These are phyloP conservation scores for Caretta caretta DNA, from an alignment of 2,113 vertebrate species.

Conservation along the genomic window DNA sequence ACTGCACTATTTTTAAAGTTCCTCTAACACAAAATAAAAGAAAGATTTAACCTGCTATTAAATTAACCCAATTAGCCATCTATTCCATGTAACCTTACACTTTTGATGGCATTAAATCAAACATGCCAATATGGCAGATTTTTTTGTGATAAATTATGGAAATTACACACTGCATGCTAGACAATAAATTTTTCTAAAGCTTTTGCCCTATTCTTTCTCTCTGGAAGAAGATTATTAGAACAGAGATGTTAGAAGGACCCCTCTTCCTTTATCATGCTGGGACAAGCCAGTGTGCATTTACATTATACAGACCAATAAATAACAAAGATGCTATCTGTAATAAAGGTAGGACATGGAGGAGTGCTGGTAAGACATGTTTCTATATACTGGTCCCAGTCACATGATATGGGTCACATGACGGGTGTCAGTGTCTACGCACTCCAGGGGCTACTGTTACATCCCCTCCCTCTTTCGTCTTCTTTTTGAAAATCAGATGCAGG, in stretches of 20 bases:
- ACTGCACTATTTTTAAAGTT: conserved; percentile 77
- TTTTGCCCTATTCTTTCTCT: conserved; percentile 56
- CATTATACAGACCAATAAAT: background rate
- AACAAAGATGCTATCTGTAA: background rate
- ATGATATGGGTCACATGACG: background rate
- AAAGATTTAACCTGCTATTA: conserved; percentile 83
- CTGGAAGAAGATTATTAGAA: conserved; percentile 68
- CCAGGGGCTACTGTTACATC: background rate
- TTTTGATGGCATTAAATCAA: conserved; percentile 78
- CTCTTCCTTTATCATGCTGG: background rate
- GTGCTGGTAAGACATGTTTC: background rate
- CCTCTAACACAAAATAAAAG: conserved; percentile 80
- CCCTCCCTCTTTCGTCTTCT: background rate
- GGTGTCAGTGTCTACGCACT: background rate
- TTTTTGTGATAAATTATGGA: conserved; percentile 70
- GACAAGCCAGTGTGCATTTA: background rate
- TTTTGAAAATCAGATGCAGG: background rate
- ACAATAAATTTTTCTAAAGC: conserved; percentile 68
- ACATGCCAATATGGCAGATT: conserved; percentile 58
- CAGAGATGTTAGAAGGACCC: conserved; percentile 1
- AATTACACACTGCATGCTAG: conserved; percentile 65
- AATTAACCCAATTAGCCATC: conserved; percentile 84
- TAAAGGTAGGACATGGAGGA: background rate
- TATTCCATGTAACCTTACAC: conserved; percentile 78
- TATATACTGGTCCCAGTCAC: background rate